Conservation (phyloP, 64 coral and sea anemone genomes). For the Porites lutea region DNA sequence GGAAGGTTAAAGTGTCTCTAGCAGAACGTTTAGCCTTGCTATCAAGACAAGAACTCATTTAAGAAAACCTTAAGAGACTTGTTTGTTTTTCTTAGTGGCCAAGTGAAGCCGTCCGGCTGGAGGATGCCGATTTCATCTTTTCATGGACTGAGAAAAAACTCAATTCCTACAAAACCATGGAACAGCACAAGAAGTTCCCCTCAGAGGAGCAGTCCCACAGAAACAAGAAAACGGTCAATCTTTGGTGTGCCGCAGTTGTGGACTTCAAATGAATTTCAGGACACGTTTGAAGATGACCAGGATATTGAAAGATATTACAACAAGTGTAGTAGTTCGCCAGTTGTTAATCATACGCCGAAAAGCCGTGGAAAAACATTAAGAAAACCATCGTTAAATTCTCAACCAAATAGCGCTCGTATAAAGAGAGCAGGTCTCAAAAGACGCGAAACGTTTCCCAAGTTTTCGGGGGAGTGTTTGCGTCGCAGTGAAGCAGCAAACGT, state of each 20-base stretch:
- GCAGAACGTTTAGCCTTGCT: not conserved
- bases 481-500: not conserved
- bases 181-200: constrained; percentile 27
- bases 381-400: not conserved
- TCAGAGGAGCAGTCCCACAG: not conserved
- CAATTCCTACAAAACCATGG: constrained; percentile 19
- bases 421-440: not conserved
- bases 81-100: no score
- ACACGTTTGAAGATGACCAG: not conserved
- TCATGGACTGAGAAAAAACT: constrained; percentile 30
- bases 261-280: not conserved
- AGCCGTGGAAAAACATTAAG: not conserved
- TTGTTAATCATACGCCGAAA: constrained; percentile 4
- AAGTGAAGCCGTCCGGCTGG: no score
- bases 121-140: constrained; percentile 54
- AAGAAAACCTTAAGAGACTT: no score
- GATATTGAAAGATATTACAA: not conserved
- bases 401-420: not conserved
- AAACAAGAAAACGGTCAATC: not conserved
- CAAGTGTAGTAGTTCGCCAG: not conserved
- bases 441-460: constrained; percentile 34
- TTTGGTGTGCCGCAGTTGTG: constrained; percentile 13
- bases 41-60: not conserved
- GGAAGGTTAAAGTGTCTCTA: not conserved
- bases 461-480: not conserved